Evolutionary conservation across 2,888 invertebrate species (phyloP), one percentile per base, ranked within the genome.

Genomic region (Leucozona laternaria): DNA sequence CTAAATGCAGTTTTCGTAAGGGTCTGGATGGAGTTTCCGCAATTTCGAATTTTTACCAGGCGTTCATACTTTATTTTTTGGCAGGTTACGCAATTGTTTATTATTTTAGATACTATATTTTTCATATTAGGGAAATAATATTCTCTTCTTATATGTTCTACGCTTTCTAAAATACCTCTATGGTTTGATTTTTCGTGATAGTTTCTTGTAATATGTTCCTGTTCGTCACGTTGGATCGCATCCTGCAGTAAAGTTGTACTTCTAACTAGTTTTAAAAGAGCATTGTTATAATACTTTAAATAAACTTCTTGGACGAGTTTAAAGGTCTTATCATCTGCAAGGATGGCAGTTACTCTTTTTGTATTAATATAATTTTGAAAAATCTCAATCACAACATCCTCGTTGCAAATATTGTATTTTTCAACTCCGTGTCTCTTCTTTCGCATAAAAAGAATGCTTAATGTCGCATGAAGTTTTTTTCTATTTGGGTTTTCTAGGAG

Each of bases 1-100:
- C 73, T 45, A 0, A 28, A 17, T n/a, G n/a, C n/a, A n/a, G n/a
- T n/a, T n/a, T n/a, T n/a, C n/a, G n/a, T n/a, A n/a, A n/a, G n/a
- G n/a, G n/a, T n/a, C n/a, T n/a, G n/a, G n/a, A n/a, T 0, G 88
- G 86, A 11, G 79, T 86, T 86, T 86, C 85, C 7, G 88, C 66
- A 28, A 66, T 28, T 62, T 83, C 62, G 11, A 53, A 88, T 15
- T 43, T 31, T 11, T 31, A 78, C 79, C 20, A 80, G 55, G n/a
- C 84, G 80, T 48, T 88, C 71, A 15, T 86, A 89, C 40, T 88
- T 89, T 0, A 76, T n/a, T 1, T 70, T 79, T 25, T 85, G 58
- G 28, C 85, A 86, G 10, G 28, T 72, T 13, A 81, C 77, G 20
- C 79, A 88, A 45, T 58, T 75, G 7, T 79, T 81, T 17, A 85